Conservation (phyloP, 2,113 vertebrate species). For the Planiliza haematocheilus region DNA sequence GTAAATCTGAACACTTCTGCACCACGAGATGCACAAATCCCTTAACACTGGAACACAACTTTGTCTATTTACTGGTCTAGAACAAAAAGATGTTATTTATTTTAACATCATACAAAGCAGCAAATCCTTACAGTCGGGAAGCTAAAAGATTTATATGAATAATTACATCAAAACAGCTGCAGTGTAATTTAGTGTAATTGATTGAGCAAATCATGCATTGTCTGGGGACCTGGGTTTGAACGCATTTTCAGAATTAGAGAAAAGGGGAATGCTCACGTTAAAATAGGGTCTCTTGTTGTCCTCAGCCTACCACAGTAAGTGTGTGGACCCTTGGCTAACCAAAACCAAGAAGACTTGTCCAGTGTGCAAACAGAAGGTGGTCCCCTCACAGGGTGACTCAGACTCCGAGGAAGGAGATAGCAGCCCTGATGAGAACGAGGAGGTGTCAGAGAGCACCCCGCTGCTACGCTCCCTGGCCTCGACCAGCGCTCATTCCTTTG, state of each 20-base stretch:
- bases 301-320: conserved; percentile 97
- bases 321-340: conserved; percentile 98
- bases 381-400: conserved; percentile 94
- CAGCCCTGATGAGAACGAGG: conserved; percentile 91
- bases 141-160: no score
- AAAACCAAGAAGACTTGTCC: conserved; percentile 98
- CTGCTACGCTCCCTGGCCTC: conserved; percentile 91
- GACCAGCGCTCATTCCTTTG: conserved; percentile 92
- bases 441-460: conserved; percentile 94
- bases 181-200: no score
- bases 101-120: no score
- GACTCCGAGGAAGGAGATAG: conserved; percentile 93
- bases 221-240: not conserved
- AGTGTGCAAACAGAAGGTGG: conserved; percentile 98
- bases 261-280: not conserved
- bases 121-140: no score
- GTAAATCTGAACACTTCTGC: conserved; percentile 77
- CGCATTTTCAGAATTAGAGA: not conserved
- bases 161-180: no score
- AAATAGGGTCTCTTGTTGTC: not conserved
- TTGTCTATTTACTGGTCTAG: no score
- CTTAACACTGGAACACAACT: not conserved
- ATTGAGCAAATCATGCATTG: no score
- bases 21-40: no score
- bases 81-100: no score